Percentiles rank a stretch among this genome's conserved stretches.
These are phyloP conservation scores for Elephas maximus DNA, from an alignment of 2,113 vertebrate species.

Conservation along the genomic window DNA sequence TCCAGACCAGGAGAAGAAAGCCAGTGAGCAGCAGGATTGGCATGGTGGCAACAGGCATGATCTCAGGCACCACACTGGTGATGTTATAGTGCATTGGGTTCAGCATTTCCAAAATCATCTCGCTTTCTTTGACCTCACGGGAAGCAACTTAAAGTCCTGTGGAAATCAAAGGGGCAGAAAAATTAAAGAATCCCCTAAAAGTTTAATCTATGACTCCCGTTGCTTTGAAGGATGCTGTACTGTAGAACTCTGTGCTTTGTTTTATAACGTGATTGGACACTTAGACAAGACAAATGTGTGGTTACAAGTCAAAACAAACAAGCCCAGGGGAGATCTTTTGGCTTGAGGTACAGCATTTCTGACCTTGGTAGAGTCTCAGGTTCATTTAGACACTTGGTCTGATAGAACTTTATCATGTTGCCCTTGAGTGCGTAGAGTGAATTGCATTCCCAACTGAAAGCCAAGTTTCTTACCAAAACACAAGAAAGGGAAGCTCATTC, in stretches of 20 bases:
- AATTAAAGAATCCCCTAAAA: background rate
- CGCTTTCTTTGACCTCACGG: background rate
- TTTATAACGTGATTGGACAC: conserved; percentile 80
- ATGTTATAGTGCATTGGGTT: conserved; percentile 83
- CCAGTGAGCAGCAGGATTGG: conserved; percentile 90
- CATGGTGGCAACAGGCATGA: conserved; percentile 77
- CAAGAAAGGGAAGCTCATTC: conserved; percentile 79
- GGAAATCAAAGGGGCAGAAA: conserved; percentile 48
- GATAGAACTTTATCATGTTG: conserved; percentile 82
- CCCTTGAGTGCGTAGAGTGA: conserved; percentile 88
- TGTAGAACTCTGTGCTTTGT: conserved; percentile 29
- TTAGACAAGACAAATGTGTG: conserved; percentile 87
- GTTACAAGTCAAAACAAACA: conserved; percentile 91
- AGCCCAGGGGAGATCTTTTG: conserved; percentile 76
- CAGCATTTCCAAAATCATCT: conserved; percentile 86
- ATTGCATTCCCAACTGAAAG: conserved; percentile 75
- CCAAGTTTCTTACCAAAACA: conserved; percentile 86
- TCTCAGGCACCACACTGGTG: conserved; percentile 78
- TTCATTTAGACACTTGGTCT: conserved; percentile 82
- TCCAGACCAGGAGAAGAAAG: conserved; percentile 90
- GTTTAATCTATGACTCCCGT: background rate
- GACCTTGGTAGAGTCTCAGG: conserved; percentile 91
- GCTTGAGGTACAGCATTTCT: conserved; percentile 86
- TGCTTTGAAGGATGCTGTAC: background rate
- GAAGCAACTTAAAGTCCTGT: conserved; percentile 34